These are phyloP conservation scores for Parazoanthus swiftii DNA, from an alignment of 92 coral and sea anemone species.

Conservation along the genomic window DNA sequence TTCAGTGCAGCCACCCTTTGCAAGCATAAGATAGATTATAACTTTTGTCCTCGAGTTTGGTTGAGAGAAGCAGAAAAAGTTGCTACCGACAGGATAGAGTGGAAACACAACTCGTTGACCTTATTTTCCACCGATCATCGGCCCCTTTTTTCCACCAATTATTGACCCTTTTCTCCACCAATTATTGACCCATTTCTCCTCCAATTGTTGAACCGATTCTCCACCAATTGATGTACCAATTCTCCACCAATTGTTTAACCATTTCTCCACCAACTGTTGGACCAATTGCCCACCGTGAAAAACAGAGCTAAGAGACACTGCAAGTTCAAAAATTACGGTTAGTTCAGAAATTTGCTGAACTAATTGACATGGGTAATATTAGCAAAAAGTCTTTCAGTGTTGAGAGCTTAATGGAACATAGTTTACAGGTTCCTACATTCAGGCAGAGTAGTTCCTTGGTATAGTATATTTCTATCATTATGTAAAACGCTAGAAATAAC, in stretches of 20 bases:
- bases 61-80: no score
- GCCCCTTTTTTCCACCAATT: not conserved
- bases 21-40: no score
- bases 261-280: not conserved
- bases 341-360: not conserved
- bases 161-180: not conserved
- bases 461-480: no score
- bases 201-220: not conserved
- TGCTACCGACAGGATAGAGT: no score
- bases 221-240: not conserved
- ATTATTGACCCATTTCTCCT: not conserved
- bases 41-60: no score
- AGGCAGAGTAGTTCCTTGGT: not conserved
- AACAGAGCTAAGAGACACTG: not conserved
- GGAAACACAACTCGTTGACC: not conserved
- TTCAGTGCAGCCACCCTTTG: no score
- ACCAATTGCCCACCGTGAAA: not conserved
- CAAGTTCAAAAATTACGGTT: no score
- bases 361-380: no score
- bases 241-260: not conserved
- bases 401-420: not conserved
- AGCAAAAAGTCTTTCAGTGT: not conserved
- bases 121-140: not conserved
- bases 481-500: no score
- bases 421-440: not conserved